These are phyloP conservation scores for Corythornis vintsioides DNA, from an alignment of 2,113 vertebrate genomes.

Conservation along the genomic window DNA sequence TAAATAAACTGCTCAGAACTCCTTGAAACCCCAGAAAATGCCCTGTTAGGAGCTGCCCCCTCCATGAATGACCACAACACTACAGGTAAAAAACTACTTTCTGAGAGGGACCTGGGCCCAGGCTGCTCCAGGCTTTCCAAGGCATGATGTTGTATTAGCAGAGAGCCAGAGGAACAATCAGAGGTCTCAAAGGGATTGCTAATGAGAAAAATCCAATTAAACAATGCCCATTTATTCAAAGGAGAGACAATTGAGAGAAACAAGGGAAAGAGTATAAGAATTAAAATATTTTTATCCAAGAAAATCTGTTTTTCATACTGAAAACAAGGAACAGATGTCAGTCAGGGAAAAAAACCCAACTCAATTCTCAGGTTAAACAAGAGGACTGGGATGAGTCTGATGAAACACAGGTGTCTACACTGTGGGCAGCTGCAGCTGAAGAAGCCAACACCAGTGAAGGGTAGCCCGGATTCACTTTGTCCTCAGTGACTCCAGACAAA, in stretches of 20 bases:
- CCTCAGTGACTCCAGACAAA: not conserved
- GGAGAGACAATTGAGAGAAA: not conserved
- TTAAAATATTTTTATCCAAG: not conserved
- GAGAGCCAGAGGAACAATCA: not conserved
- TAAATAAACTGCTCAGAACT: not conserved
- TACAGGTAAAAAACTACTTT: not conserved
- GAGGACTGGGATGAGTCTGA: not conserved
- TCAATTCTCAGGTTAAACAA: not conserved
- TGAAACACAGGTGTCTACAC: not conserved
- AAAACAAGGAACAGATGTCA: constrained; percentile 12
- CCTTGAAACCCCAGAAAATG: not conserved
- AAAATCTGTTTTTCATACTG: not conserved
- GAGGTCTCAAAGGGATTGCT: not conserved
- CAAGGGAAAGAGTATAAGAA: not conserved
- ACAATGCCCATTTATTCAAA: not conserved
- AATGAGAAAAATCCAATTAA: not conserved
- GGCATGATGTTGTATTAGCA: not conserved
- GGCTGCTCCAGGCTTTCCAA: not conserved
- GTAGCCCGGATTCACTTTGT: not conserved
- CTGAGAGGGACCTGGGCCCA: not conserved
- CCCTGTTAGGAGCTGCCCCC: not conserved
- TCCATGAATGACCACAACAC: not conserved
- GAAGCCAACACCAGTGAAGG: not conserved
- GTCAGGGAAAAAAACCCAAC: not conserved
- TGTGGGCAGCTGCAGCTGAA: not conserved